phyloP scores from a whole-genome alignment of 2,113 vertebrate genomes.

The Dendropsophus ebraccatus region DNA sequence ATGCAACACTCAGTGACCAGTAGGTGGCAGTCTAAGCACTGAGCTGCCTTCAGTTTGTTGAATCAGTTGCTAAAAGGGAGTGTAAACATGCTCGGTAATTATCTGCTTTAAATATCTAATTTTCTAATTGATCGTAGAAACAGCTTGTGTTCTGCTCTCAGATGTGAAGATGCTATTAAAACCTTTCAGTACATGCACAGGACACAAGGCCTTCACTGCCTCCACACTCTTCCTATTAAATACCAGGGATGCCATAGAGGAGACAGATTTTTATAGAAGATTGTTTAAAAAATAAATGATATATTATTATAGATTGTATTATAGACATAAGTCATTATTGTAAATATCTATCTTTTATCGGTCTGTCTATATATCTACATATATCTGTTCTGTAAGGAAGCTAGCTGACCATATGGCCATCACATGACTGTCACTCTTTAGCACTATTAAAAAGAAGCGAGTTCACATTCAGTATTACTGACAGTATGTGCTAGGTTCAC shows the following conservation, averaged over 20 bases:
- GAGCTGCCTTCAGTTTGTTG: conserved; percentile 63
- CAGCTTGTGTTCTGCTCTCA: conserved; percentile 53
- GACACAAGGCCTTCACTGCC: conserved; percentile 10
- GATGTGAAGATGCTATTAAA: conserved; percentile 36
- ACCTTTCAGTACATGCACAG: conserved; percentile 1
- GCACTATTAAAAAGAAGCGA: no score
- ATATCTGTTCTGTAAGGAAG: no score
- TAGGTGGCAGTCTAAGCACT: conserved; percentile 80
- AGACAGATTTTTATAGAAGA: background rate
- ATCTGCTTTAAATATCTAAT: conserved; percentile 63
- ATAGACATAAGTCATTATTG: background rate
- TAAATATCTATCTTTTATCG: no score
- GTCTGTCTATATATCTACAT: no score
- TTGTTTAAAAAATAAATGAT: background rate
- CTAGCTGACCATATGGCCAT: no score
- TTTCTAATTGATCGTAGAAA: conserved; percentile 65
- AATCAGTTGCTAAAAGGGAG: conserved; percentile 32
- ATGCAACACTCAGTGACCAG: conserved; percentile 60
- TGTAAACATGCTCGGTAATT: conserved; percentile 57
- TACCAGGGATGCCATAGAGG: background rate
- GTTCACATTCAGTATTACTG: no score
- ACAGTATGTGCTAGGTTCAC: no score
- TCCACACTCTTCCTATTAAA: background rate
- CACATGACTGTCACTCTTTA: no score
- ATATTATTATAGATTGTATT: background rate